A percentile compares a stretch with the other conserved stretches of the same genome.
Evolutionary conservation across 2,888 invertebrate genomes (phyloP).

Genomic region (Acanthosoma haemorrhoidale): DNA sequence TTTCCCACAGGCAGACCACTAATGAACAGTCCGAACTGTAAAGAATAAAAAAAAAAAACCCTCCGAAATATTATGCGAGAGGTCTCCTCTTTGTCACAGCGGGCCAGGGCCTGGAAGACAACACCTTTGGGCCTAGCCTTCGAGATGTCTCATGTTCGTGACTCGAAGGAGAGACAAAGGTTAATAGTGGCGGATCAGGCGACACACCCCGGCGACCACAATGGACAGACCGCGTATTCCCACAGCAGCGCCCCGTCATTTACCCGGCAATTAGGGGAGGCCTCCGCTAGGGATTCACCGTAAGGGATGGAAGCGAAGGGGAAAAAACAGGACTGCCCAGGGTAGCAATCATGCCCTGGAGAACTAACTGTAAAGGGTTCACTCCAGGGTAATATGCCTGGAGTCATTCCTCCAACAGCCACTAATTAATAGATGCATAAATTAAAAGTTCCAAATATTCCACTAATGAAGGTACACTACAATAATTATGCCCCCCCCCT

Average conservation of each 20-base stretch:
- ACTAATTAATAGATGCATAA: no score
- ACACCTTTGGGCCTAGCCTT: not conserved
- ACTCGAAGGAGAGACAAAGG: not conserved
- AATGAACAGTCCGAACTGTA: not conserved
- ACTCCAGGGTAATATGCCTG: no score
- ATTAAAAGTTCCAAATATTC: no score
- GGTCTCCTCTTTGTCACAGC: slow-evolving; percentile 4
- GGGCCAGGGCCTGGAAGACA: not conserved
- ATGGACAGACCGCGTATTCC: not conserved
- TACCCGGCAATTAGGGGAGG: not conserved
- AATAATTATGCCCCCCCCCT: no score
- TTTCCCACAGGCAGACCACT: not conserved
- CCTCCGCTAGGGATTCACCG: not conserved
- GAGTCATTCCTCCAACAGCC: no score
- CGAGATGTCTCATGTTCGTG: not conserved
- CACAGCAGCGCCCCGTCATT: not conserved
- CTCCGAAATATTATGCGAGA: no score
- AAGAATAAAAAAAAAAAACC: not conserved
- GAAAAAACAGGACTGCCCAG: no score
- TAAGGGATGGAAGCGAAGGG: not conserved
- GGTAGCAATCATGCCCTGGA: no score
- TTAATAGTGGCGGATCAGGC: not conserved
- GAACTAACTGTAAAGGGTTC: no score
- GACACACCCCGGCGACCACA: not conserved
- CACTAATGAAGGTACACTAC: no score